phyloP scores from a whole-genome alignment of 2,888 invertebrate genomes.

The Coelinius sp. region DNA sequence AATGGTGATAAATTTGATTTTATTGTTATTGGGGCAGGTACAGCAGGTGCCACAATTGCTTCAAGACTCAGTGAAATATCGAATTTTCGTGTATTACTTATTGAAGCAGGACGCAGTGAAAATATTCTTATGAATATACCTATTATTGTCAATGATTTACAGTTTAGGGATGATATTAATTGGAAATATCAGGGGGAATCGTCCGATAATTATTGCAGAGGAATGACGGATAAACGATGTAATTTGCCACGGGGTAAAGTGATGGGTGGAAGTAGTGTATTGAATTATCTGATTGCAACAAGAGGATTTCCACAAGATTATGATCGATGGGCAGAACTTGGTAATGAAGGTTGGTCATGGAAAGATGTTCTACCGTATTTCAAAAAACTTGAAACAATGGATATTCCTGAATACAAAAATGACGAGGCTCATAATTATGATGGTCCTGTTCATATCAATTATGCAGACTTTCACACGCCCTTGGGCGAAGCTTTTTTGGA shows the following conservation, averaged over 20 bases:
- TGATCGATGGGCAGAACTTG: constrained; percentile 82
- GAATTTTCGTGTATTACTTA: constrained; percentile 78
- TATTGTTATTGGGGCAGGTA: constrained; percentile 84
- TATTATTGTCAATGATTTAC: constrained; percentile 80
- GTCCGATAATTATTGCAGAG: constrained; percentile 80
- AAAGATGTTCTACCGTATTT: constrained; percentile 82
- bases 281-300: constrained; percentile 88
- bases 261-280: constrained; percentile 84
- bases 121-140: constrained; percentile 84
- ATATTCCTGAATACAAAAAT: constrained; percentile 66
- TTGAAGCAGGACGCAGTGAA: constrained; percentile 82
- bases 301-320: constrained; percentile 82
- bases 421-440: constrained; percentile 73
- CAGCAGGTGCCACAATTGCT: constrained; percentile 84
- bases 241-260: constrained; percentile 78
- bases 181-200: constrained; percentile 88
- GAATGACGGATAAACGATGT: constrained; percentile 62
- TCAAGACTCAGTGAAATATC: constrained; percentile 81
- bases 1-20: constrained; percentile 80
- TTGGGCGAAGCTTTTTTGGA: constrained; percentile 77
- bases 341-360: constrained; percentile 83
- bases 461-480: constrained; percentile 73
- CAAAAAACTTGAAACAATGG: constrained; percentile 82
- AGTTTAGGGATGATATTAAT: constrained; percentile 78
- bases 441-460: constrained; percentile 75